Percentiles rank a stretch among this genome's conserved stretches.
phyloP scores from a whole-genome alignment of 2,797 vertebrate genomes.

The Tympanoctomys barrerae region DNA sequence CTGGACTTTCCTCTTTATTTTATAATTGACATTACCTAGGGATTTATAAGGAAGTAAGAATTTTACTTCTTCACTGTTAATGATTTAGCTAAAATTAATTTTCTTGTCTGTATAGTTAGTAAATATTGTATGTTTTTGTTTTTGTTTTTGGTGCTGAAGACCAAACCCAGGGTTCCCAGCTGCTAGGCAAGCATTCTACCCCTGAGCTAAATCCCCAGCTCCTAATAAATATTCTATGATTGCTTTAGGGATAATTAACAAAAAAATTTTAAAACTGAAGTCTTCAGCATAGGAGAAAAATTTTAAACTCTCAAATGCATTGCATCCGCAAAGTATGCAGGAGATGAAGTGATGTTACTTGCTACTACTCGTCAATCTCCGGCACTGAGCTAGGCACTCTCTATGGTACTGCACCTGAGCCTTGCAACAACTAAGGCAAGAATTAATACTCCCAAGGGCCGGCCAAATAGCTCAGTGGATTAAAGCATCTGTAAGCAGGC shows the following conservation, averaged over 20 bases:
- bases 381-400: not conserved
- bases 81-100: slow-evolving; percentile 31
- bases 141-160: too few species aligned
- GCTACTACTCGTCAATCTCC: not conserved
- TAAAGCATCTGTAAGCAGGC: too few species aligned
- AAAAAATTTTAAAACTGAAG: slow-evolving; percentile 1
- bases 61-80: slow-evolving; percentile 2
- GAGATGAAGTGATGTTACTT: not conserved
- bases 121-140: slow-evolving; percentile 6
- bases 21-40: not conserved
- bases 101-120: not conserved
- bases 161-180: too few species aligned
- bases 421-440: not conserved
- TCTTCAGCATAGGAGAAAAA: not conserved
- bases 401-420: not conserved
- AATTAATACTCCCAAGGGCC: not conserved
- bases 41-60: not conserved
- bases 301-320: not conserved
- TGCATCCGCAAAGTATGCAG: not conserved
- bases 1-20: slow-evolving; percentile 9
- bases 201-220: too few species aligned
- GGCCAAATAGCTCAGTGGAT: too few species aligned
- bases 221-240: not conserved
- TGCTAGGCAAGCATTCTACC: too few species aligned
- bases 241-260: slow-evolving; percentile 23